These are phyloP conservation scores for Eumaeus atala DNA, from an alignment of 1,140 invertebrate genomes.

Conservation along the genomic window DNA sequence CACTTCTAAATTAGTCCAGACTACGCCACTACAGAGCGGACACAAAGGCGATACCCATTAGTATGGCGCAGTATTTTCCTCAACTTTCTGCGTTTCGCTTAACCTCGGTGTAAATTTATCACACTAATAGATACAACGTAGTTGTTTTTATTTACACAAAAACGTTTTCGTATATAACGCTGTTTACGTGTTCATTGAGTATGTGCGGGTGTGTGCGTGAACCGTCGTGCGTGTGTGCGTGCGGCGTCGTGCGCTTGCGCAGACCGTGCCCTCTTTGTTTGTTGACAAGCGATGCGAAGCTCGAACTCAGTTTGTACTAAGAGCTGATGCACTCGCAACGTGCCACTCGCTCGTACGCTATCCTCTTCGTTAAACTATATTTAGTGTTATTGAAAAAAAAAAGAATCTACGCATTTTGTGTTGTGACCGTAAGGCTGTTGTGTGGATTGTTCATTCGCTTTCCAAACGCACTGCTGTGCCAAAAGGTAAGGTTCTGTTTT, in stretches of 20 bases:
- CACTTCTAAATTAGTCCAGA: too few relatives aligned
- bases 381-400: conserved; percentile 10
- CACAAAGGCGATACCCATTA: too few relatives aligned
- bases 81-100: not conserved
- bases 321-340: conserved; percentile 38
- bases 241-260: conserved; percentile 54
- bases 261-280: conserved; percentile 62
- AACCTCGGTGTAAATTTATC: conserved; percentile 19
- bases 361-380: conserved; percentile 4
- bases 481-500: conserved; percentile 37
- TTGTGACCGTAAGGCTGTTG: conserved; percentile 2
- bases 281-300: conserved; percentile 58
- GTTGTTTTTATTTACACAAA: conserved; percentile 18
- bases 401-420: conserved; percentile 15
- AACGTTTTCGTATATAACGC: conserved; percentile 24
- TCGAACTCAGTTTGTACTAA: conserved; percentile 30
- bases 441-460: conserved; percentile 13
- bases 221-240: conserved; percentile 42
- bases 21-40: too few relatives aligned
- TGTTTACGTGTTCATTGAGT: conserved; percentile 67
- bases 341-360: conserved; percentile 29
- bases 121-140: conserved; percentile 13
- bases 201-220: conserved; percentile 39
- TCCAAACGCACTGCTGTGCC: conserved; percentile 27
- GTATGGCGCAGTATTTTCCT: conserved; percentile 2